Base-by-base conservation (phyloP, 2,797 vertebrate genomes). In the Hylomyscus alleni region DNA sequence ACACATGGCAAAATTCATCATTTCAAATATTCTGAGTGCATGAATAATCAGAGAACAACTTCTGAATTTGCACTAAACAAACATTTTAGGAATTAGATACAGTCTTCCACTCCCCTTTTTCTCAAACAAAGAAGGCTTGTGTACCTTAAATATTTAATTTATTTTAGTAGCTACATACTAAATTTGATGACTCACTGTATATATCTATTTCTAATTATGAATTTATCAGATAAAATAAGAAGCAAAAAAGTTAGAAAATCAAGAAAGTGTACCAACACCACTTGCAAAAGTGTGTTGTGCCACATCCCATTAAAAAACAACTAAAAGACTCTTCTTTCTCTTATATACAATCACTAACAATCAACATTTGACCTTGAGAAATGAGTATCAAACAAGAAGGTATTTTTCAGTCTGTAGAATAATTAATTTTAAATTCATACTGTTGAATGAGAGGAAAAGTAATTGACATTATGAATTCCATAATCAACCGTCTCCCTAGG, bases 71-170 rank as follows among this genome's bases (percentile, higher is more conserved):
- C 6, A 83, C 2, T 52, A 29, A 88, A 56, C 8, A 52, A 82
- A 75, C 19, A 10, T 50, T 29, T 89, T 86, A 62, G 19, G 73
- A 81, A 12, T 89, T 72, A 81, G 62, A n/a, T 34, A 47, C n/a
- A 31, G 29, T 69, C 54, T 81, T 84, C 40, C 67, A 37, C 20
- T 87, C 60, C 17, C 34, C 0, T 77, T 94, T 78, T 17, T 31
- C 24, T 52, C 15, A 65, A 7, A 89, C 24, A 67, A 62, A 7
- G 37, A 93, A 88, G 4, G 1, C 1, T 56, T 91, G 14, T 7
- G 10, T 15, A 4, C 65, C 58, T 92, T 94, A 5, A 2, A 89
- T 67, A 47, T 67, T 96, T 95, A 92, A 90, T 17, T 88, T 13
- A 86, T 88, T 76, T 26, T 62, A 80, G 20, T n/a, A 14, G 4